Percentiles rank a stretch among this genome's conserved stretches.
These are phyloP conservation scores for Diadema setosum DNA, from an alignment of 35 echinoderm and acorn worm species.

Conservation along the genomic window DNA sequence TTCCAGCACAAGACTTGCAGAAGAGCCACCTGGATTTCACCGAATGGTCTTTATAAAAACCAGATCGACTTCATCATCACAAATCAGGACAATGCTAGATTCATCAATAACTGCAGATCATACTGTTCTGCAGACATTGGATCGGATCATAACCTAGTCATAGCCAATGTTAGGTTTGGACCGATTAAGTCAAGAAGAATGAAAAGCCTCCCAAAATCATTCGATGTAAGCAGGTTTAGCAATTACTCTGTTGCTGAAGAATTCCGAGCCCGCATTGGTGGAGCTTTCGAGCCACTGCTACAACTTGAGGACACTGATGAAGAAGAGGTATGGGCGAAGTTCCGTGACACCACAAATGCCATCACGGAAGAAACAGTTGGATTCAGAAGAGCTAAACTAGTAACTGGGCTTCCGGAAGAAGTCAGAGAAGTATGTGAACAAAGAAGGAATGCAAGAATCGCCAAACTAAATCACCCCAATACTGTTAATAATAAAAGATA, in stretches of 20 bases:
- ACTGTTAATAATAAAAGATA: neutral
- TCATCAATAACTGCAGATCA: neutral
- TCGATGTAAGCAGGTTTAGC: too few relatives aligned
- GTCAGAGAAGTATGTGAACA: slow-evolving; percentile 2
- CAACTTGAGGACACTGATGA: too few relatives aligned
- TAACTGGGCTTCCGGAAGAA: slow-evolving; percentile 6
- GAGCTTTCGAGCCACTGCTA: too few relatives aligned
- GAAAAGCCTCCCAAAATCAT: too few relatives aligned
- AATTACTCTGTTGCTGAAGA: too few relatives aligned
- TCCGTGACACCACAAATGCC: too few relatives aligned
- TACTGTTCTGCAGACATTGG: slow-evolving; percentile 31
- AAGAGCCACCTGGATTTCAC: neutral
- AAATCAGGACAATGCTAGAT: neutral
- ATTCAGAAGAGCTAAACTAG: neutral
- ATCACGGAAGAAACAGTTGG: too few relatives aligned
- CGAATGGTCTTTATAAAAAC: neutral
- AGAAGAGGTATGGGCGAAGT: too few relatives aligned
- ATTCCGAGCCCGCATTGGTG: too few relatives aligned
- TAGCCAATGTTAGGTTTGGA: neutral
- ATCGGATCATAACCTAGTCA: neutral
- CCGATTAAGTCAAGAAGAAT: too few relatives aligned
- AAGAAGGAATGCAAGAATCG: slow-evolving; percentile 5
- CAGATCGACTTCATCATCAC: neutral
- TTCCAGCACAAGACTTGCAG: neutral
- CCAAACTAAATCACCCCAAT: neutral